Conservation (phyloP, 2,113 vertebrate genomes). For the Nerophis lumbriciformis region DNA sequence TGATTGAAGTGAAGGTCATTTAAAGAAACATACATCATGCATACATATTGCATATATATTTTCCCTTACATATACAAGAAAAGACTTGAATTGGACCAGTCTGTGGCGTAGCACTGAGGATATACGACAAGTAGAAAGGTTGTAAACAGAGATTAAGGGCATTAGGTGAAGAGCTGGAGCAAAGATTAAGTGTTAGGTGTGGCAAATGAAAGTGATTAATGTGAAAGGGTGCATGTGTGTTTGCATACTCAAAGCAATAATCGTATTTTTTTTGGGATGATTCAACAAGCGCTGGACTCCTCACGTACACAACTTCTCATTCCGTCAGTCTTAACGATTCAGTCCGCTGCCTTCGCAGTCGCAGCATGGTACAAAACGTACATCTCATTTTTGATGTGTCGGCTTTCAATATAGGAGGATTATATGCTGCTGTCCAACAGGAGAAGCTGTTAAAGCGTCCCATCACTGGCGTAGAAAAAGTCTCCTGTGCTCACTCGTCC, state of each 20-base stretch:
- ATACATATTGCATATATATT: constrained; percentile 68
- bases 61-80: constrained; percentile 46
- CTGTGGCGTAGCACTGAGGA: constrained; percentile 25
- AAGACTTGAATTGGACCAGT: constrained; percentile 35
- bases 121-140: constrained; percentile 14
- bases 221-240: constrained; percentile 30
- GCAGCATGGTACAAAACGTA: constrained; percentile 68
- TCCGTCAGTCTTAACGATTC: constrained; percentile 39
- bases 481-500: constrained; percentile 15
- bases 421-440: constrained; percentile 46
- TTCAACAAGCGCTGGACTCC: constrained; percentile 22
- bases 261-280: neutral
- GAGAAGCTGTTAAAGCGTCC: constrained; percentile 16
- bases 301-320: constrained; percentile 23
- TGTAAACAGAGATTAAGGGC: constrained; percentile 3
- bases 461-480: constrained; percentile 28
- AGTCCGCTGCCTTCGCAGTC: constrained; percentile 26
- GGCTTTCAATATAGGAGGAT: constrained; percentile 56
- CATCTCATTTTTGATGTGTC: constrained; percentile 58
- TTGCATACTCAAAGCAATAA: constrained; percentile 22
- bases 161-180: constrained; percentile 9
- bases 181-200: constrained; percentile 3
- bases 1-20: constrained; percentile 46
- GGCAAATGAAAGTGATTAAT: constrained; percentile 3
- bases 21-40: constrained; percentile 59